Conservation (phyloP, 2,888 invertebrate species). For the Hecatera dysodea region DNA sequence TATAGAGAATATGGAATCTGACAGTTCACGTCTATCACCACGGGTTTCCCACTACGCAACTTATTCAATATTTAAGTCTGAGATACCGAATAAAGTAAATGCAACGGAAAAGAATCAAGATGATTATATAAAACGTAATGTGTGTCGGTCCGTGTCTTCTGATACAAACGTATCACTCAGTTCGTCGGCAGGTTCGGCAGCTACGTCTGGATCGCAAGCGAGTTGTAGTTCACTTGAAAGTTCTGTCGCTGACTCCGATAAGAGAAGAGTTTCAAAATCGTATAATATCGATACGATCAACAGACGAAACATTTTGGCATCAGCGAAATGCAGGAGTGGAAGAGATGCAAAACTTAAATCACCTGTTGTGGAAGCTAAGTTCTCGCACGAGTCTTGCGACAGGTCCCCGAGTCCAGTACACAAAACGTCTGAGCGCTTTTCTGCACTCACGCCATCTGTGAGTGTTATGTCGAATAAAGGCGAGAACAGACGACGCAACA, state of each 20-base stretch:
- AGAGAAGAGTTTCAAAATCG: slow-evolving; percentile 93
- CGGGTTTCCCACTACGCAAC: slow-evolving; percentile 83
- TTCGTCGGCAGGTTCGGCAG: slow-evolving; percentile 93
- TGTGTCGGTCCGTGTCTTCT: slow-evolving; percentile 93
- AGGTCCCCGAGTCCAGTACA: slow-evolving; percentile 88
- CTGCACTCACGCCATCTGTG: slow-evolving; percentile 89
- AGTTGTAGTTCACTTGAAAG: slow-evolving; percentile 93
- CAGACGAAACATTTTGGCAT: slow-evolving; percentile 96
- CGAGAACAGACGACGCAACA: slow-evolving; percentile 87
- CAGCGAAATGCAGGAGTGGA: slow-evolving; percentile 96
- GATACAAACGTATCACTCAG: slow-evolving; percentile 94
- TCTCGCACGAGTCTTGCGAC: slow-evolving; percentile 91
- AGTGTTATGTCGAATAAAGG: slow-evolving; percentile 89
- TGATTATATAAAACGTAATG: slow-evolving; percentile 89
- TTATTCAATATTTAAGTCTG: slow-evolving; percentile 86
- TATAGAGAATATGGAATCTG: slow-evolving; percentile 91
- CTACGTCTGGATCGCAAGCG: slow-evolving; percentile 94
- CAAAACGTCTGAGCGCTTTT: slow-evolving; percentile 89
- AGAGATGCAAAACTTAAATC: slow-evolving; percentile 93
- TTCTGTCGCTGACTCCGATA: slow-evolving; percentile 92
- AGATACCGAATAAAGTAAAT: slow-evolving; percentile 81
- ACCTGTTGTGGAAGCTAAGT: slow-evolving; percentile 93
- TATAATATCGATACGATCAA: slow-evolving; percentile 96
- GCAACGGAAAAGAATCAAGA: slow-evolving; percentile 80
- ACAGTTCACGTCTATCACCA: slow-evolving; percentile 89